Base-by-base conservation (phyloP, 2,797 vertebrate species). In the Leucoraja ocellata region DNA sequence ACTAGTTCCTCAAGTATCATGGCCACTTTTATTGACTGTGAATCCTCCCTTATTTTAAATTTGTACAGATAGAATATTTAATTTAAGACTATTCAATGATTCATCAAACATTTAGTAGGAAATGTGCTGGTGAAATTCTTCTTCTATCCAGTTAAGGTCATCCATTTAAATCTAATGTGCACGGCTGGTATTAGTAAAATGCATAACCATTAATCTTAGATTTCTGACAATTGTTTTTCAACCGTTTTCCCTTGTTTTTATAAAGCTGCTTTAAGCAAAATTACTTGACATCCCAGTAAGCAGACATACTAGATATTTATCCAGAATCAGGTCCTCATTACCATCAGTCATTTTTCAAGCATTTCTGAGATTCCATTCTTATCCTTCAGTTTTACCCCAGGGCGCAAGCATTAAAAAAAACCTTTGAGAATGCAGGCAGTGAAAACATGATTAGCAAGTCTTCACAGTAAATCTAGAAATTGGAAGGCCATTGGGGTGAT, bases 341-440 rank as follows among this genome's bases (percentile, higher is more conserved):
- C n/a, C 36, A 54, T 76, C 71, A 73, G 88, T 73, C 88, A 39
- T 91, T 68, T 91, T 65, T 73, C 65, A 28, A 92, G 46, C 90
- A 92, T 92, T 92, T 54, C 46, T 92, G 36, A 74, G 90, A 76
- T 92, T 92, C 90, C 90, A n/a, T 76, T 92, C 71, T 92, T 92
- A 92, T 74, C 90, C 71, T 92, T 76, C 71, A 76, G 71, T 92
- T 92, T 71, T 76, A 39, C 90, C 73, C 90, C 54, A 28, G 25
- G 39, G 36, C 71, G 76, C 46, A n/a, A 76, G 71, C 54, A 28
- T 25, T 25, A 32, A 36, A 18, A 63, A 63, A 74, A 54, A 36
- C 63, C 21, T 76, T 92, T 73, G 71, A 76, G 90, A 92, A 74
- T 92, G 71, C 71, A 92, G 39, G n/a, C 23, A 54, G 71, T 92